Percentiles rank a stretch among this genome's conserved stretches.
Conservation (phyloP, 2,797 vertebrate genomes). For the Ispidina lecontei region DNA sequence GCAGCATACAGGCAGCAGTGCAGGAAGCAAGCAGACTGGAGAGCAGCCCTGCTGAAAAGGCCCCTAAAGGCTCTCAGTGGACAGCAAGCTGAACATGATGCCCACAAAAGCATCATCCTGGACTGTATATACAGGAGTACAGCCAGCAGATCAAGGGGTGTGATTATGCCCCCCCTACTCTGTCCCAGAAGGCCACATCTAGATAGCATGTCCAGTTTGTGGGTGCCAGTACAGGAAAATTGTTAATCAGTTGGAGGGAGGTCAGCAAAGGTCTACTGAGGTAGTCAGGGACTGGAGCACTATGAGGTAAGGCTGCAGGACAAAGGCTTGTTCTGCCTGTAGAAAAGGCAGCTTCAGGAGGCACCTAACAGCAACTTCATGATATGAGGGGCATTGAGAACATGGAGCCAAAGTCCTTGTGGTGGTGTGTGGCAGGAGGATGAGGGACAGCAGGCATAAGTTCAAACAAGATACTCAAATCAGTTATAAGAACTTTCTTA, state of each 20-base stretch:
- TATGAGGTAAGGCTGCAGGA: neutral
- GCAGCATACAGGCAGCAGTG: accelerated
- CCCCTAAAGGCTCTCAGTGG: accelerated
- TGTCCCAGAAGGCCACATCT: neutral
- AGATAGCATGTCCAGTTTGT: neutral
- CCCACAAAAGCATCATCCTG: neutral
- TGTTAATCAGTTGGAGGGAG: neutral
- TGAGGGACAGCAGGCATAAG: neutral
- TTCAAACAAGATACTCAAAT: neutral
- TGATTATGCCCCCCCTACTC: no score
- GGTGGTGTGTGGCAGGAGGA: neutral
- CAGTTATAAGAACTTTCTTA: neutral
- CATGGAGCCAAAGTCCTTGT: neutral
- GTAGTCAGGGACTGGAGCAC: neutral
- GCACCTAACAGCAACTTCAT: neutral
- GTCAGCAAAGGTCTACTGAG: neutral
- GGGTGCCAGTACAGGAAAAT: neutral
- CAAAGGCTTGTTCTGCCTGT: neutral
- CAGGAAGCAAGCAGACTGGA: neutral
- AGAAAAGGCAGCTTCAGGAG: neutral
- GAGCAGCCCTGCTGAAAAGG: neutral
- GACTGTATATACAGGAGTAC: neutral
- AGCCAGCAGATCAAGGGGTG: no score
- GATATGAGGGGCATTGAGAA: neutral
- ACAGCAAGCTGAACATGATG: neutral